Conservation (phyloP, 1,140 invertebrate genomes). For the Cotesia chilonis region DNA sequence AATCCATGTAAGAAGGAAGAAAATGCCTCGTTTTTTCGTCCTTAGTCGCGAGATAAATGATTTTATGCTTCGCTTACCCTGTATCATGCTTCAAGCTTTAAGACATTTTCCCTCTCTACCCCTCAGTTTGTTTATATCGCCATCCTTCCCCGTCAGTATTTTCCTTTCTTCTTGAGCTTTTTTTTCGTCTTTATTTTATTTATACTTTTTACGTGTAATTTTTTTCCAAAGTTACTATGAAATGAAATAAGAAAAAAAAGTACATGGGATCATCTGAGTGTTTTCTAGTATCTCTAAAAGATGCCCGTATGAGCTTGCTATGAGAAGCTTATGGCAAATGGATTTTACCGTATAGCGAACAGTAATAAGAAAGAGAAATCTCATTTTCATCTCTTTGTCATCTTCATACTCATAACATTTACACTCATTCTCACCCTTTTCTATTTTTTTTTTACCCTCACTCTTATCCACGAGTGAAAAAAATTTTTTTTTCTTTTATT, state of each 20-base stretch:
- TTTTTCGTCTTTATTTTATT: not conserved
- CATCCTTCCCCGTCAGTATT: not conserved
- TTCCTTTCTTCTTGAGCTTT: not conserved
- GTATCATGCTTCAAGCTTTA: slow-evolving; percentile 52
- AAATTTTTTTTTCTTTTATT: not conserved
- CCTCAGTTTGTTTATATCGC: not conserved
- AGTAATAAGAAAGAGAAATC: too few species aligned
- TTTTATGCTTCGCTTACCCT: slow-evolving; percentile 61
- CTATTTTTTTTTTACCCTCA: slow-evolving; percentile 2
- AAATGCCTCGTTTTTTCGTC: slow-evolving; percentile 52
- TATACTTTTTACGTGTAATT: not conserved
- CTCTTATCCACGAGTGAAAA: not conserved
- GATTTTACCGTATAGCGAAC: too few species aligned
- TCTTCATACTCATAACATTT: too few species aligned
- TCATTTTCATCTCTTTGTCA: too few species aligned
- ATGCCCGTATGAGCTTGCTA: too few species aligned
- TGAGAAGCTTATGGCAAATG: too few species aligned
- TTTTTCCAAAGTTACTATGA: not conserved
- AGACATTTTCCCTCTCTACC: slow-evolving; percentile 41
- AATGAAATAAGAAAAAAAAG: too few species aligned
- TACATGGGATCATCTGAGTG: too few species aligned
- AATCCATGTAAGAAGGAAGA: slow-evolving; percentile 52
- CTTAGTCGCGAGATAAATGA: slow-evolving; percentile 64
- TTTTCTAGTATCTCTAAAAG: too few species aligned
- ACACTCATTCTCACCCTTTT: too few species aligned